phyloP scores from a whole-genome alignment of 92 coral and sea anemone species.

The Actinernus sp. region DNA sequence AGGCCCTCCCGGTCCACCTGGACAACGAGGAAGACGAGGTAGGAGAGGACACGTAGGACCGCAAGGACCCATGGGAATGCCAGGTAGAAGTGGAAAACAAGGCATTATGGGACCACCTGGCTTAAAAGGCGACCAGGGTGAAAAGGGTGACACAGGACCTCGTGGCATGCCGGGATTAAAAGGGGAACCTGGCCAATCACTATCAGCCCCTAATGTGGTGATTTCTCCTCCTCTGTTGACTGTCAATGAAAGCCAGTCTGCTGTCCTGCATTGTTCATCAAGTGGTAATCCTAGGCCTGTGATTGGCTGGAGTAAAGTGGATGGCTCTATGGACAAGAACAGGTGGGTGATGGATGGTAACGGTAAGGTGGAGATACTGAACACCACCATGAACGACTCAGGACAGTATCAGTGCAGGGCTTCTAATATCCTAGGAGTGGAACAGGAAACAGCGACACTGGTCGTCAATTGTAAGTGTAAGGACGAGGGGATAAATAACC shows the following conservation, averaged over 20 bases:
- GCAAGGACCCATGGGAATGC: too few relatives aligned
- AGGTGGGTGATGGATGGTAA: background rate
- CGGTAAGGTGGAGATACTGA: slow-evolving; percentile 13
- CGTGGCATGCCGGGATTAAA: slow-evolving; percentile 34
- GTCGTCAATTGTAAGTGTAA: slow-evolving; percentile 33
- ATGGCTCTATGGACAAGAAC: background rate
- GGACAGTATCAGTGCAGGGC: slow-evolving; percentile 42
- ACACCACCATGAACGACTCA: background rate
- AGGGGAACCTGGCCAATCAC: slow-evolving; percentile 42
- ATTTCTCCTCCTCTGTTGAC: slow-evolving; percentile 26
- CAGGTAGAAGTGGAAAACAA: too few relatives aligned
- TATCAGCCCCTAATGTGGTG: slow-evolving; percentile 29
- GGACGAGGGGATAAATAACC: too few relatives aligned
- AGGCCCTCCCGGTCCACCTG: slow-evolving; percentile 9
- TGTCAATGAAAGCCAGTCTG: slow-evolving; percentile 37
- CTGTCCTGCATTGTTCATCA: slow-evolving; percentile 28
- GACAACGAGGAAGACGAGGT: slow-evolving; percentile 12
- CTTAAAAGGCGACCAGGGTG: slow-evolving; percentile 28
- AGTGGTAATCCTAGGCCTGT: slow-evolving; percentile 34
- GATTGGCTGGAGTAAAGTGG: slow-evolving; percentile 30
- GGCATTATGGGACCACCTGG: too few relatives aligned
- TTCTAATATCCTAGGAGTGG: slow-evolving; percentile 48
- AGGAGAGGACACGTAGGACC: slow-evolving; percentile 1
- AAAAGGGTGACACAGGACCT: slow-evolving; percentile 9
- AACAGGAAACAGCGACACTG: slow-evolving; percentile 1